Conservation (phyloP, 1,140 invertebrate species). For the Drosophila funebris region DNA sequence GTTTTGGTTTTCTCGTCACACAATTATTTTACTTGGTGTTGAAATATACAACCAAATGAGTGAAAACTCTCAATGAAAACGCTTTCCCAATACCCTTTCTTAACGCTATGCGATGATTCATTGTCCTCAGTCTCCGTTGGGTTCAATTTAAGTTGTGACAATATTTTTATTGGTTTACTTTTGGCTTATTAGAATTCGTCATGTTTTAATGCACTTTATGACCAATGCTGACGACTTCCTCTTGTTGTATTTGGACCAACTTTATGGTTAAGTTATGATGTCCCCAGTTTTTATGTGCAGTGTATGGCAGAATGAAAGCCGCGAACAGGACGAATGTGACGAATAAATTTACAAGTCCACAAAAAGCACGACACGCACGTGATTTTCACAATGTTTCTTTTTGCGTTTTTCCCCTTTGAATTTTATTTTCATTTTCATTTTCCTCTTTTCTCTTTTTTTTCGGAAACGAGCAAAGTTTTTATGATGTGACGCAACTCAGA, state of each 20-base stretch:
- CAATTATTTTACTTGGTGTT: constrained; percentile 7
- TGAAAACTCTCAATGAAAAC: not conserved
- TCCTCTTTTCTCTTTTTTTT: constrained; percentile 25
- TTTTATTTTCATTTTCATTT: constrained; percentile 36
- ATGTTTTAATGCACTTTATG: constrained; percentile 17
- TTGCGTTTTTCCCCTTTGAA: not conserved
- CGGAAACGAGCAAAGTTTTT: constrained; percentile 65
- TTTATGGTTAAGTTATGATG: constrained; percentile 50
- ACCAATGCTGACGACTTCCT: constrained; percentile 16
- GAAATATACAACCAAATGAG: not conserved
- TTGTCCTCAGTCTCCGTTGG: not conserved
- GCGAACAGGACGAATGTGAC: constrained; percentile 51
- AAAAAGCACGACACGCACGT: constrained; percentile 63
- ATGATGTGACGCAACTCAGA: constrained; percentile 49
- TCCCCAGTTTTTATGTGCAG: constrained; percentile 20
- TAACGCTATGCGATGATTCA: not conserved
- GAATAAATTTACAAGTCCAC: constrained; percentile 68
- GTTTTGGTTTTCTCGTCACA: not conserved
- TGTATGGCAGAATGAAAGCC: constrained; percentile 39
- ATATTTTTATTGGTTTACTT: constrained; percentile 6
- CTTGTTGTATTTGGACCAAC: constrained; percentile 28
- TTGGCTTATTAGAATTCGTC: not conserved
- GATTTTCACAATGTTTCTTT: constrained; percentile 71
- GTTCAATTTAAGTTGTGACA: too few relatives aligned
- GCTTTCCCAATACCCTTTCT: not conserved